Conservation (phyloP, 2,888 invertebrate genomes). For the Archaeoteleia sp. region DNA sequence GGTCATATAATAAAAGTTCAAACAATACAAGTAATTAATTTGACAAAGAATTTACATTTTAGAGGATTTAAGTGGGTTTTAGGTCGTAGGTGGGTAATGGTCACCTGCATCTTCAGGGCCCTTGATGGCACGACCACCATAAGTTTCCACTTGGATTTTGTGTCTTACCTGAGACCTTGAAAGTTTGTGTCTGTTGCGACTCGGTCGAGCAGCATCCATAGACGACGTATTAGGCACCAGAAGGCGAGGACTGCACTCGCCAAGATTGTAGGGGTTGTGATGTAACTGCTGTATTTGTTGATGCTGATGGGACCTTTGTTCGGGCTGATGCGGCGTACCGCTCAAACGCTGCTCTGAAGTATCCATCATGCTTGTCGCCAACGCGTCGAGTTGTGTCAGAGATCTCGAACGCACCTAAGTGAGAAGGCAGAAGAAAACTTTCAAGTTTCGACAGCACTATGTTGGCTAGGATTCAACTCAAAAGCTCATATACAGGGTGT, state of each 20-base stretch:
- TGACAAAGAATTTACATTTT: too few species aligned
- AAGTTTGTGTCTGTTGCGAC: conserved; percentile 78
- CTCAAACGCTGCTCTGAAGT: conserved; percentile 68
- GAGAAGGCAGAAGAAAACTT: conserved; percentile 13
- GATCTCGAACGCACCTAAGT: conserved; percentile 83
- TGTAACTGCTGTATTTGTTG: conserved; percentile 70
- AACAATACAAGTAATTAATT: too few species aligned
- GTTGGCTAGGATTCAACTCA: conserved; percentile 1
- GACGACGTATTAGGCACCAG: conserved; percentile 75
- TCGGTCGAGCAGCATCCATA: conserved; percentile 70
- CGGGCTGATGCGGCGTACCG: conserved; percentile 68
- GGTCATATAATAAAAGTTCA: too few species aligned
- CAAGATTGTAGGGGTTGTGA: conserved; percentile 63
- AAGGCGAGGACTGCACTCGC: conserved; percentile 74
- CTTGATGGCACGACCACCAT: too few species aligned
- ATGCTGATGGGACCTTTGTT: conserved; percentile 58
- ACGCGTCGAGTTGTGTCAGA: conserved; percentile 82
- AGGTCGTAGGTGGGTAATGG: too few species aligned
- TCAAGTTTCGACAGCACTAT: conserved; percentile 2
- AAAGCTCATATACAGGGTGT: conserved; percentile 9
- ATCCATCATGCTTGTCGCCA: conserved; percentile 77
- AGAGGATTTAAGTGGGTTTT: too few species aligned
- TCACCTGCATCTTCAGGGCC: too few species aligned
- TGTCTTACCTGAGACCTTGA: conserved; percentile 78
- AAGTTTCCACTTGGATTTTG: neutral